Evolutionary conservation across 2,888 invertebrate species (phyloP).

Genomic region (Drosophila atripex): DNA sequence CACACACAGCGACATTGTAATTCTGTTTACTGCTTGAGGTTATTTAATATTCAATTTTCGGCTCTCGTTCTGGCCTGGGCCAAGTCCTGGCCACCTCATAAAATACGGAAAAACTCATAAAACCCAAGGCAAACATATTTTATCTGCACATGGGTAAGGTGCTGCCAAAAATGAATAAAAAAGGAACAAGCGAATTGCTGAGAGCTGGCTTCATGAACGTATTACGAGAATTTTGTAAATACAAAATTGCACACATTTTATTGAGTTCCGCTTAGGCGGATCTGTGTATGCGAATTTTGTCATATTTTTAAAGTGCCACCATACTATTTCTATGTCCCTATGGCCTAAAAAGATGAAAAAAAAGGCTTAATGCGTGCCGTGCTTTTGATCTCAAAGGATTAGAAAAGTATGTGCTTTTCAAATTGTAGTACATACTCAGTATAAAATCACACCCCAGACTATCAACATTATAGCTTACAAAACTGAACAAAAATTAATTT

Average conservation of each 20-base stretch:
- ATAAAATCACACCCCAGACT: background rate
- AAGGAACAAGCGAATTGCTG: background rate
- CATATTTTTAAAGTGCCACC: background rate
- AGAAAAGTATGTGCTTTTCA: background rate
- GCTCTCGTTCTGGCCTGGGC: conserved; percentile 13
- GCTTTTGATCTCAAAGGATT: background rate
- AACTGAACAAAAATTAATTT: too few species aligned
- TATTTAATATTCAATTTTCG: conserved; percentile 72
- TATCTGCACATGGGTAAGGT: conserved; percentile 47
- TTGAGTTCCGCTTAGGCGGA: conserved; percentile 26
- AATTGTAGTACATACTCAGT: too few species aligned
- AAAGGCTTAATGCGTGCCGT: background rate
- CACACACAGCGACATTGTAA: conserved; percentile 21
- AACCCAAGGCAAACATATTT: conserved; percentile 56
- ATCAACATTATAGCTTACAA: too few species aligned
- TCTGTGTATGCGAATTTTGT: background rate
- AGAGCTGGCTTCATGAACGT: conserved; percentile 17
- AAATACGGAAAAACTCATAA: conserved; percentile 62
- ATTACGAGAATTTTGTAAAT: conserved; percentile 35
- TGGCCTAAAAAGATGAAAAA: too few species aligned
- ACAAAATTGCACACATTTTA: conserved; percentile 29
- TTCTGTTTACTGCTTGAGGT: conserved; percentile 46
- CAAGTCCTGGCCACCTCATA: conserved; percentile 11
- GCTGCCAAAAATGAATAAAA: conserved; percentile 6
- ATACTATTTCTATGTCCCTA: background rate